These are phyloP conservation scores for Protomyctophum bolini DNA, from an alignment of 2,113 vertebrate species.

Conservation along the genomic window DNA sequence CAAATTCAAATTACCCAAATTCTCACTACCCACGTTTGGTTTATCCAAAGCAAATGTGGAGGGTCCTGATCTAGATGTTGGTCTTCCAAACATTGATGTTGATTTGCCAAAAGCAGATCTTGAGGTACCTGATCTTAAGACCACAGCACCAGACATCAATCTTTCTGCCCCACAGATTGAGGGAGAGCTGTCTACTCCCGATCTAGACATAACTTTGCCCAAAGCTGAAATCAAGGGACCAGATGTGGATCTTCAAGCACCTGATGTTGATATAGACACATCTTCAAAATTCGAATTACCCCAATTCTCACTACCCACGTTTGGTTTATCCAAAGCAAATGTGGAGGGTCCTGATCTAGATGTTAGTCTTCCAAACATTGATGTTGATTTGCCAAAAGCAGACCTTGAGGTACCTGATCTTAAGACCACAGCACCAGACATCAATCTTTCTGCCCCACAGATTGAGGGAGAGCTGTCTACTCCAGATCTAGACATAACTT, in stretches of 20 bases:
- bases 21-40: slow-evolving; percentile 25
- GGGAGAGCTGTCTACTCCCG: slow-evolving; percentile 23
- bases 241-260: slow-evolving; percentile 15
- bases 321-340: slow-evolving; percentile 27
- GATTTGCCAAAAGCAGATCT: slow-evolving; percentile 18
- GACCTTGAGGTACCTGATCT: slow-evolving; percentile 26
- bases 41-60: slow-evolving; percentile 24
- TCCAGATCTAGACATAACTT: slow-evolving; percentile 12
- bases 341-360: slow-evolving; percentile 16
- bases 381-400: slow-evolving; percentile 14
- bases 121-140: slow-evolving; percentile 3
- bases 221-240: slow-evolving; percentile 17
- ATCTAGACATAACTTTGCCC: slow-evolving; percentile 12
- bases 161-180: slow-evolving; percentile 33
- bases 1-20: slow-evolving; percentile 29
- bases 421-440: not conserved
- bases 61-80: slow-evolving; percentile 11
- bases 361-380: slow-evolving; percentile 22
- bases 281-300: slow-evolving; percentile 26
- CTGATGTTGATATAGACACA: slow-evolving; percentile 10
- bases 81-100: slow-evolving; percentile 28
- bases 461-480: slow-evolving; percentile 3
- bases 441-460: slow-evolving; percentile 31
- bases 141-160: slow-evolving; percentile 12
- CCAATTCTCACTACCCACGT: slow-evolving; percentile 21